A percentile compares a stretch with the other conserved stretches of the same genome.
Conservation (phyloP, 2,113 vertebrate species). For the Gnathonemus echidnorhynchus region DNA sequence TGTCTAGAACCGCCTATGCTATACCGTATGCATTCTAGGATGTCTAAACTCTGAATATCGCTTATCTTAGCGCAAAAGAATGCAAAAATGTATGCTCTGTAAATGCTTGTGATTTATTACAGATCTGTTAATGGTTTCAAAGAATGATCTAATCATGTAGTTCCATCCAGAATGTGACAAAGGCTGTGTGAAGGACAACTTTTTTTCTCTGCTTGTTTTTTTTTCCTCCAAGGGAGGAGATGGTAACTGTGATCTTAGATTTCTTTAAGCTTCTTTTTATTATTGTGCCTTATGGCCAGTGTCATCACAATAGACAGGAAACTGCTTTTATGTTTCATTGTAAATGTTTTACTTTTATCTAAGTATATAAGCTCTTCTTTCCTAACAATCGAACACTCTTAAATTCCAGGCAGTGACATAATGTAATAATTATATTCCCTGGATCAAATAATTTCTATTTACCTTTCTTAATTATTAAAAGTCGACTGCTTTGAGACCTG, state of each 20-base stretch:
- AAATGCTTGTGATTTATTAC: neutral
- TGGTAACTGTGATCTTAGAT: constrained; percentile 1
- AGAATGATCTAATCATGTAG: neutral
- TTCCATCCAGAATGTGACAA: neutral
- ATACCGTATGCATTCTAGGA: neutral
- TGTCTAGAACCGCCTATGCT: neutral
- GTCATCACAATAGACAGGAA: neutral
- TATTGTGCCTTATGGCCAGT: neutral
- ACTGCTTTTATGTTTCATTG: neutral
- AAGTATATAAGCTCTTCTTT: neutral
- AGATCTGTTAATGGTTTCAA: neutral
- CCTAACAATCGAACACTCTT: neutral
- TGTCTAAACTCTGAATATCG: neutral
- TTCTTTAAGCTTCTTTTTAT: neutral
- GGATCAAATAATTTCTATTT: neutral
- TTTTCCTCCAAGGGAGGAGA: constrained; percentile 15
- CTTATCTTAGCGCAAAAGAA: neutral
- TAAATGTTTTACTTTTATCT: constrained; percentile 2
- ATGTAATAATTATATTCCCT: neutral
- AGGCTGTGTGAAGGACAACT: neutral
- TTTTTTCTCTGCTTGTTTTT: neutral
- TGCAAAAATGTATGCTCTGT: neutral
- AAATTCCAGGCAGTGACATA: neutral
- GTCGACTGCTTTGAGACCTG: neutral
- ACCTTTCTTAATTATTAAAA: constrained; percentile 10